Evolutionary conservation across 2,797 vertebrate species (phyloP), one percentile per base, ranked within the genome.

Genomic region (Synaphobranchus kaupii): DNA sequence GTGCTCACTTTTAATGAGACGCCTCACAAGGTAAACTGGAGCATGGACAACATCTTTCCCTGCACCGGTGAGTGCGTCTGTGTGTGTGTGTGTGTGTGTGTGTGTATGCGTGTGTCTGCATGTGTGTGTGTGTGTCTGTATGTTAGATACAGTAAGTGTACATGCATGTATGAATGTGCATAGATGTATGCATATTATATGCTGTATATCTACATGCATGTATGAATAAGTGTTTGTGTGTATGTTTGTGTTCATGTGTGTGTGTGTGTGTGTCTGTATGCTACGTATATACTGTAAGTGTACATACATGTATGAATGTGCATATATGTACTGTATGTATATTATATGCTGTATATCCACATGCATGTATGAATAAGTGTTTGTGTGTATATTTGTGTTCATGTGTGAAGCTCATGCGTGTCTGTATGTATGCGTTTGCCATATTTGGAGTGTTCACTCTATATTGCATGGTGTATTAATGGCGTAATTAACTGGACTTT

Each of bases 1-100:
- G 93, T 93, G 68, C 92, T 96, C 89, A 93, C 90, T 85, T 96
- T 96, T 91, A 93, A 92, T 83, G 94, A 95, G 95, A 93, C 93
- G 85, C 92, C 93, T 86, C 89, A 94, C 90, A 94, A 94, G 85
- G 94, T 94, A 92, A 91, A 94, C 85, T 95, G 95, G 96, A 95
- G 85, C 2, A 92, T 96, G 93, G 94, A 97, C 91, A 96, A 95
- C 92, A 90, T 91, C 83, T 95, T 94, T 86, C 94, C 89, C 85
- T 95, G 95, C 85, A 88, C 89, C 94, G 94, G 94, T 96, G 86
- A 94, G 94, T 89, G 87, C 17, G 13, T 48, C 8, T 56, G 20
- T 76, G 66, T 84, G 66, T 31, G 31, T 84, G 48, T 81, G 78
- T 52, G 50, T 10, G 20, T 80, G 20, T 28, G 48, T 28, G n/a